Evolutionary conservation across 2,113 vertebrate genomes (phyloP).

Genomic region (Apus apus): DNA sequence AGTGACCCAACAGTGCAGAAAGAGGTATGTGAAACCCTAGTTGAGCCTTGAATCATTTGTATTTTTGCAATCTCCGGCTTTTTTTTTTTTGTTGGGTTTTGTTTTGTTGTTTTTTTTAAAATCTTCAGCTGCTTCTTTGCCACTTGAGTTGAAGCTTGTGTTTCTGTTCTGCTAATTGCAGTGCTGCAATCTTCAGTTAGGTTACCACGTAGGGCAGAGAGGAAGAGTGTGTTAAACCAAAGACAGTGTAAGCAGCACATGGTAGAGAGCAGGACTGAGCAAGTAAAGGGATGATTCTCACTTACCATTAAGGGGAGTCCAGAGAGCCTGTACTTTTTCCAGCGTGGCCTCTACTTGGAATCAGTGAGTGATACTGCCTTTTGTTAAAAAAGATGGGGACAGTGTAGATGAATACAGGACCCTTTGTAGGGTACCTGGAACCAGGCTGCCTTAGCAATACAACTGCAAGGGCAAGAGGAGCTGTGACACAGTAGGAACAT

Average conservation of each 20-base stretch:
- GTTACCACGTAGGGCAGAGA: background rate
- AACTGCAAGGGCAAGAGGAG: background rate
- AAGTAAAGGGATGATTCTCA: background rate
- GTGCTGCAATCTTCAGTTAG: background rate
- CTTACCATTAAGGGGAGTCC: background rate
- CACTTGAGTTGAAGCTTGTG: background rate
- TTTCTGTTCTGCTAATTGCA: background rate
- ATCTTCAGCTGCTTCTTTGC: background rate
- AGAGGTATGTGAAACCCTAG: background rate
- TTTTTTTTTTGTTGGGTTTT: too few species aligned
- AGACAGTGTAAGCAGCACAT: background rate
- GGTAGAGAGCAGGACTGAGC: background rate
- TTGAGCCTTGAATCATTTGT: background rate
- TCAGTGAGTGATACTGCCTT: background rate
- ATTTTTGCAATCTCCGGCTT: conserved; percentile 19
- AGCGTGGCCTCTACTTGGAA: background rate
- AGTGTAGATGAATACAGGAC: background rate
- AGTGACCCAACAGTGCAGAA: background rate
- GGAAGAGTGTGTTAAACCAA: background rate
- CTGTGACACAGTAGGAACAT: background rate
- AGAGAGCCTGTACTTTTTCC: background rate
- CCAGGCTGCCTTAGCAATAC: background rate
- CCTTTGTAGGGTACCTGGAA: background rate
- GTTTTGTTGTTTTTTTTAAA: background rate
- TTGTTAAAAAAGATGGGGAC: background rate